Evolutionary conservation across 1,140 invertebrate species (phyloP), one percentile per base, ranked within the genome.

Genomic region (Tyrophagus putrescentiae): DNA sequence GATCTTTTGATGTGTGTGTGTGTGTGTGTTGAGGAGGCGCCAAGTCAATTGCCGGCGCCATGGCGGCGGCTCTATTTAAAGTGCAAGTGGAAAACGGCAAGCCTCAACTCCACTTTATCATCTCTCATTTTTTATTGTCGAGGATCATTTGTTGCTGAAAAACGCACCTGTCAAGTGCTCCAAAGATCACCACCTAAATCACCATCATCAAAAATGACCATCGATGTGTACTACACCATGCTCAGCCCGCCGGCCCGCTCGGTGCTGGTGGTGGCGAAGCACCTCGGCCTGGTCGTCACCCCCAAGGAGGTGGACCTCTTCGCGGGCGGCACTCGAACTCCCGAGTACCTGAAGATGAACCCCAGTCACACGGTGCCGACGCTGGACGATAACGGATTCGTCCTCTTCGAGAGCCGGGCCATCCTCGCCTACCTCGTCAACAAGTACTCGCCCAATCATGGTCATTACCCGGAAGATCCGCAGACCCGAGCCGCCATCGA

Each of bases 291-390:
- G n/a, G 41, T 18, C 5, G 57, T 58, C n/a, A 58, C 21, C 42
- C 7, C 29, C 7, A 58, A 58, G 27, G 28, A 9, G 25, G 52
- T 58, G 7, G 57, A 58, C 23, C 44, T 58, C 16, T n/a, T 57
- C 9, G 57, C 52, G n/a, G 57, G 57, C 5, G 58, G 57, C 4
- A 23, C 23, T 3, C 6, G 21, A 25, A 58, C 50, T n/a, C 58
- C 58, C 5, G 58, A 60, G n/a, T 60, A 13, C 23, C 23, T 58
- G 23, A 58, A 58, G 76, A 73, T 83, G 54, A 84, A 83, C 72
- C 80, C 80, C 13, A 77, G 80, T 66, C 81, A 83, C 60, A 81
- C 79, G 1, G 74, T 84, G 61, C 82, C 82, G 3, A 81, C 80
- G 1, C 70, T 83, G 59, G 79, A 80, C 65, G 81, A 82, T 62